Evolutionary conservation across 1,140 invertebrate genomes (phyloP), one percentile per base, ranked within the genome.

Genomic region (Linepithema humile): DNA sequence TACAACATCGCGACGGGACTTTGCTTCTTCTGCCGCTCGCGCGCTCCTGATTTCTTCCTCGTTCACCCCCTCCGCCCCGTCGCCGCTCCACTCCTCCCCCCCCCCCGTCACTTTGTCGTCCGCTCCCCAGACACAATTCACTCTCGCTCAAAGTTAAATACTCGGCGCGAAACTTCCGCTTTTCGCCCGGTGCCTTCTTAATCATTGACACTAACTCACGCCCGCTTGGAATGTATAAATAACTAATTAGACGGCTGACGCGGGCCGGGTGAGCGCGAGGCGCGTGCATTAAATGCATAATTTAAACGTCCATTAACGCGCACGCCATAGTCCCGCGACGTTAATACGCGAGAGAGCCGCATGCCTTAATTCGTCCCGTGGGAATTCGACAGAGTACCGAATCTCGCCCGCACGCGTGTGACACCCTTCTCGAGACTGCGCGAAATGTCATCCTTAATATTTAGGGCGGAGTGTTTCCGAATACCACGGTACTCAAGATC

Each of bases 151-250:
- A 91, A 92, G 91, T 92, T 92, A 92, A 92, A 92, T 92, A 92
- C 90, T 87, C 83, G 75, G 84, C 83, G 85, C 85, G 57, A 86
- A 92, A 92, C 85, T 92, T 92, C 60, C 55, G 69, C 50, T 50
- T 85, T 78, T 53, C 65, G 29, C 69, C 35, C 35, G 20, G 17
- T 43, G 62, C 84, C 87, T 87, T 89, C 88, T 90, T 90, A 92
- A 91, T 92, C 91, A 92, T 92, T 92, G 89, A 91, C 89, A 91
- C 91, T 74, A 85, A 85, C 90, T 92, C 90, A 88, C 91, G 89
- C 92, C 89, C 89, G 87, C 89, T 90, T 86, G 85, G 85, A 92
- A 92, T 90, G 91, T 91, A 91, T 92, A 92, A 92, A 92, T 92
- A 91, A 92, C 89, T 91, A 91, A 92, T 92, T 92, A 91, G 86